These are phyloP conservation scores for Pollenia labialis DNA, from an alignment of 2,888 invertebrate species.

Conservation along the genomic window DNA sequence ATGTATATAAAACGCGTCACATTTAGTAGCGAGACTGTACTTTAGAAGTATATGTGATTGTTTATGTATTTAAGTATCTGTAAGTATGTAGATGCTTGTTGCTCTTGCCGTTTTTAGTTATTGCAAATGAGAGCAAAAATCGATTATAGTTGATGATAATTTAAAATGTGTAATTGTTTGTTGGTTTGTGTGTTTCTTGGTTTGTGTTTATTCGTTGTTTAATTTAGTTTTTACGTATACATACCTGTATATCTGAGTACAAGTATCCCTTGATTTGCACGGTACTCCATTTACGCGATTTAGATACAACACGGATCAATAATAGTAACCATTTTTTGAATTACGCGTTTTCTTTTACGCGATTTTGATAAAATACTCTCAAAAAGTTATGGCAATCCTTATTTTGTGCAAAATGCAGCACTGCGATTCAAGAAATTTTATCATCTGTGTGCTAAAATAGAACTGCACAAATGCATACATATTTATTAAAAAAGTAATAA, in stretches of 20 bases:
- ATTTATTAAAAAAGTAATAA: too few species aligned
- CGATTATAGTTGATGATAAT: conserved; percentile 70
- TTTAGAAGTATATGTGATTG: conserved; percentile 52
- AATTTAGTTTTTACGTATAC: conserved; percentile 16
- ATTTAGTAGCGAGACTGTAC: conserved; percentile 71
- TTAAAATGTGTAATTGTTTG: conserved; percentile 69
- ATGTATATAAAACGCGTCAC: conserved; percentile 66
- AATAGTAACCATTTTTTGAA: too few species aligned
- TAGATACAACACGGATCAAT: too few species aligned
- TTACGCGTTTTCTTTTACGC: too few species aligned
- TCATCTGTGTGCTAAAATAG: too few species aligned
- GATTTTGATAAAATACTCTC: too few species aligned
- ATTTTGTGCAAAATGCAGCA: too few species aligned
- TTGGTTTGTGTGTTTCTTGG: conserved; percentile 7
- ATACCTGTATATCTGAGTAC: background rate
- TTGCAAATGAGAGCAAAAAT: conserved; percentile 68
- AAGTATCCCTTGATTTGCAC: too few species aligned
- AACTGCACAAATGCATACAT: too few species aligned
- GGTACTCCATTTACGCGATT: too few species aligned
- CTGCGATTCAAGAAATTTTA: too few species aligned
- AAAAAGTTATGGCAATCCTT: too few species aligned
- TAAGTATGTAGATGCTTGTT: conserved; percentile 34
- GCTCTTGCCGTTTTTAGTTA: conserved; percentile 32
- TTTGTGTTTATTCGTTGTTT: conserved; percentile 29
- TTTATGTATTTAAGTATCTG: conserved; percentile 1